Evolutionary conservation across 1,140 invertebrate genomes (phyloP).

Genomic region (Drosophila lacertosa): DNA sequence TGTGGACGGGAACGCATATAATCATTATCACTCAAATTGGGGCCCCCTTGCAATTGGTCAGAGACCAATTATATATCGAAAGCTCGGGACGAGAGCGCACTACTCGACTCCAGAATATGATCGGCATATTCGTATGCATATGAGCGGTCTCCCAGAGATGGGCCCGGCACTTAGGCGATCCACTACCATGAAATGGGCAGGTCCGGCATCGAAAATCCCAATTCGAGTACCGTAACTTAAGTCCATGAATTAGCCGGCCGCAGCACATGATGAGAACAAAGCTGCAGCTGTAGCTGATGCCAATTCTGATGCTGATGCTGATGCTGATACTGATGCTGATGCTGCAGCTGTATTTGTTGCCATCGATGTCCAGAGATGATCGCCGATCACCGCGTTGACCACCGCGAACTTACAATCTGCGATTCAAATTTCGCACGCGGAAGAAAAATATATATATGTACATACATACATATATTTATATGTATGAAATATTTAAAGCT

Average conservation of each 20-base stretch:
- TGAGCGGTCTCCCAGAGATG: constrained; percentile 40
- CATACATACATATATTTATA: too few relatives aligned
- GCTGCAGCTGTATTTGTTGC: not conserved
- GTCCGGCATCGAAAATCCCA: constrained; percentile 42
- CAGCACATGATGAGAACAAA: constrained; percentile 30
- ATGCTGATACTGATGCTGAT: not conserved
- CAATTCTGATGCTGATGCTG: constrained; percentile 1
- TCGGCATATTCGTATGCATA: constrained; percentile 61
- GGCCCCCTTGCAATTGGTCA: constrained; percentile 55
- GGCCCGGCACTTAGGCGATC: constrained; percentile 57
- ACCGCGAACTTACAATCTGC: too few relatives aligned
- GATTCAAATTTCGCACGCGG: too few relatives aligned
- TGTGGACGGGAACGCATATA: constrained; percentile 73
- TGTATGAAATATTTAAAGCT: too few relatives aligned
- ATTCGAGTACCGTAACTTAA: constrained; percentile 67
- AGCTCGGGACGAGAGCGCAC: constrained; percentile 48
- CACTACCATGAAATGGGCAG: constrained; percentile 69
- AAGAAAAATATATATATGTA: too few relatives aligned
- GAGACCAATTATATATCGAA: constrained; percentile 72
- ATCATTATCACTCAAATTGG: constrained; percentile 79
- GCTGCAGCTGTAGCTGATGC: constrained; percentile 1
- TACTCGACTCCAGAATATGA: constrained; percentile 26
- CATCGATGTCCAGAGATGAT: too few relatives aligned
- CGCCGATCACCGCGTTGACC: too few relatives aligned
- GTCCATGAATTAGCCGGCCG: constrained; percentile 59